Conservation (phyloP, 92 coral and sea anemone species). For the Bergia sp. region DNA sequence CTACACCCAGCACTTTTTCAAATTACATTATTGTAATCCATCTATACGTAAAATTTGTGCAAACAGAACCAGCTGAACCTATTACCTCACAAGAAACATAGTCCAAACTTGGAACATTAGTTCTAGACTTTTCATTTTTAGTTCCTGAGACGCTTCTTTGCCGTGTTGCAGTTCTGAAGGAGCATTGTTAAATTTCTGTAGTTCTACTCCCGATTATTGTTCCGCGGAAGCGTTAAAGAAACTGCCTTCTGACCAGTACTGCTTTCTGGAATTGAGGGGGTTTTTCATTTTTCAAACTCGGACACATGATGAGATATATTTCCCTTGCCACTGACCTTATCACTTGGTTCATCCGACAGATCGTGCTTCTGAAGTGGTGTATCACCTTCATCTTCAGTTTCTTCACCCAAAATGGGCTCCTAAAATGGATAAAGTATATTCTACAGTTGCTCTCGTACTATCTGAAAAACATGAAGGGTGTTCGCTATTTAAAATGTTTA, state of each 20-base stretch:
- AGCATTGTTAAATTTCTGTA: background rate
- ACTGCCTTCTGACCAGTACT: background rate
- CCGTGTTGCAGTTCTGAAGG: background rate
- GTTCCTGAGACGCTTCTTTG: background rate
- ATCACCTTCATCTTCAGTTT: constrained; percentile 6
- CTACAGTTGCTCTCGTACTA: background rate
- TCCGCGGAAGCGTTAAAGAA: background rate
- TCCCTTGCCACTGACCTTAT: background rate
- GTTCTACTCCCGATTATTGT: background rate
- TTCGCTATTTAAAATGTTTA: too few species aligned
- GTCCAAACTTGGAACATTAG: background rate
- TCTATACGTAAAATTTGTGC: too few species aligned
- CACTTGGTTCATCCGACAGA: background rate
- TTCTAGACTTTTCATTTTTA: background rate
- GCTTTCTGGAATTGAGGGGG: background rate
- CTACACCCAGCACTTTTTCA: too few species aligned
- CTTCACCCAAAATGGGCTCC: constrained; percentile 40
- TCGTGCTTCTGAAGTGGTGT: background rate
- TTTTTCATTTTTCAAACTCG: background rate
- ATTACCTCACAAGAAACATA: background rate
- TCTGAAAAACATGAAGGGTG: too few species aligned
- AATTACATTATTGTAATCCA: too few species aligned
- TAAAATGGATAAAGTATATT: background rate
- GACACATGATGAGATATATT: background rate
- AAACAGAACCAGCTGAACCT: too few species aligned